These are phyloP conservation scores for Drosophila limbata DNA, from an alignment of 2,888 invertebrate genomes.

Conservation along the genomic window DNA sequence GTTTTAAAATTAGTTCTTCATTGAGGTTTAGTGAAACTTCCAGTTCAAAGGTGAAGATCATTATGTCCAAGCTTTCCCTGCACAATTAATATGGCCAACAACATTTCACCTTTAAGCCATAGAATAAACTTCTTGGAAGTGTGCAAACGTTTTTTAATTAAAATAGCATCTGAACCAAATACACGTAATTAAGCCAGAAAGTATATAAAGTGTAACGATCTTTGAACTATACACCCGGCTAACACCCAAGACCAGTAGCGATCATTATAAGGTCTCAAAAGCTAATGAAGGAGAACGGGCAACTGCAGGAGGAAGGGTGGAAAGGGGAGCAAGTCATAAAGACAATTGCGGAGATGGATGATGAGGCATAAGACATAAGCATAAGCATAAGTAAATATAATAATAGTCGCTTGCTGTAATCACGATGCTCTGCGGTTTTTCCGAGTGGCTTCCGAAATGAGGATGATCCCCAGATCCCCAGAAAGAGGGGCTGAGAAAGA, in stretches of 20 bases:
- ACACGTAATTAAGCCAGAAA: conserved; percentile 22
- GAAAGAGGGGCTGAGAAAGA: neutral
- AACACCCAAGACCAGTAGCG: conserved; percentile 66
- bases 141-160: conserved; percentile 32
- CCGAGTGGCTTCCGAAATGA: conserved; percentile 66
- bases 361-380: conserved; percentile 14
- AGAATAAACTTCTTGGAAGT: conserved; percentile 26
- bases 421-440: conserved; percentile 64
- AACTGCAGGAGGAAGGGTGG: neutral
- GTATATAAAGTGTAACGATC: conserved; percentile 58
- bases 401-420: conserved; percentile 50
- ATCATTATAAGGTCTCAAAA: conserved; percentile 42
- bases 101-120: conserved; percentile 50
- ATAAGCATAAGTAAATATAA: conserved; percentile 42
- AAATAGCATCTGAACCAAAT: conserved; percentile 45
- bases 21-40: conserved; percentile 23
- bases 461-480: conserved; percentile 26
- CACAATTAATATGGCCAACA: conserved; percentile 46
- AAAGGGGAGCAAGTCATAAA: conserved; percentile 37
- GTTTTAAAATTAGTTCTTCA: neutral
- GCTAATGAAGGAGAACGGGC: neutral
- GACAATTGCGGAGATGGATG: conserved; percentile 40
- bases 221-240: conserved; percentile 51
- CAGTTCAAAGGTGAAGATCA: conserved; percentile 35
- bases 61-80: conserved; percentile 44